Conservation (phyloP, 2,888 invertebrate species). For the Synergus laeviventris region DNA sequence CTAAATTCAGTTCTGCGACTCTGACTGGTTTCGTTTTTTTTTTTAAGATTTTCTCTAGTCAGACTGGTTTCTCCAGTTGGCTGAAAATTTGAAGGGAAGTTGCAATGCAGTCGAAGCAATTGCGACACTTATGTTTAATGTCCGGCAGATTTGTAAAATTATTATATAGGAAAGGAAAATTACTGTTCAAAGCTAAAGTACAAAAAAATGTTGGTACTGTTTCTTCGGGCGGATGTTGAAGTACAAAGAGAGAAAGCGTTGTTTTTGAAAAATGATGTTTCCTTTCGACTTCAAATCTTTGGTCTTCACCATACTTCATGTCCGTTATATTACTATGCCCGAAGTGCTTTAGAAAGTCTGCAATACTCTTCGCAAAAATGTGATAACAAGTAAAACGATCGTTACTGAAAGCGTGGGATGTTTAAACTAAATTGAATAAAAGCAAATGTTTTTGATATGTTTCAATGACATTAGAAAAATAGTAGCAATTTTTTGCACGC, state of each 20-base stretch:
- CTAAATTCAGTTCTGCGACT: background rate
- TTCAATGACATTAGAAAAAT: background rate
- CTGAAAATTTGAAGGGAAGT: conserved; percentile 26
- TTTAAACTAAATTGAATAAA: background rate
- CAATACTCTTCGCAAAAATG: conserved; percentile 33
- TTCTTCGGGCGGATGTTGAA: conserved; percentile 12
- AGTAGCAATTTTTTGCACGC: background rate
- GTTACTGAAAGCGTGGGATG: conserved; percentile 30
- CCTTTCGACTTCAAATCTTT: conserved; percentile 13
- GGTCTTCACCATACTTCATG: background rate
- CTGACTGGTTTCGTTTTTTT: conserved; percentile 20
- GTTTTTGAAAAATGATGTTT: background rate
- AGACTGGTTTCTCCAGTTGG: conserved; percentile 16
- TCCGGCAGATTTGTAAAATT: background rate
- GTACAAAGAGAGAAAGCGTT: conserved; percentile 16
- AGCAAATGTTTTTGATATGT: background rate
- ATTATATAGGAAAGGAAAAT: background rate
- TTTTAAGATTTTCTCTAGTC: conserved; percentile 7
- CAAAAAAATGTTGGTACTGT: background rate
- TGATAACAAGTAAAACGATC: conserved; percentile 27
- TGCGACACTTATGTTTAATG: conserved; percentile 20
- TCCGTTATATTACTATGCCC: conserved; percentile 29
- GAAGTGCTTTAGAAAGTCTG: conserved; percentile 36
- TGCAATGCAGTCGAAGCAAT: conserved; percentile 18
- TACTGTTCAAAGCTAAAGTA: background rate